These are phyloP conservation scores for Drosophila setosimentum DNA, from an alignment of 2,888 invertebrate genomes.

Conservation along the genomic window DNA sequence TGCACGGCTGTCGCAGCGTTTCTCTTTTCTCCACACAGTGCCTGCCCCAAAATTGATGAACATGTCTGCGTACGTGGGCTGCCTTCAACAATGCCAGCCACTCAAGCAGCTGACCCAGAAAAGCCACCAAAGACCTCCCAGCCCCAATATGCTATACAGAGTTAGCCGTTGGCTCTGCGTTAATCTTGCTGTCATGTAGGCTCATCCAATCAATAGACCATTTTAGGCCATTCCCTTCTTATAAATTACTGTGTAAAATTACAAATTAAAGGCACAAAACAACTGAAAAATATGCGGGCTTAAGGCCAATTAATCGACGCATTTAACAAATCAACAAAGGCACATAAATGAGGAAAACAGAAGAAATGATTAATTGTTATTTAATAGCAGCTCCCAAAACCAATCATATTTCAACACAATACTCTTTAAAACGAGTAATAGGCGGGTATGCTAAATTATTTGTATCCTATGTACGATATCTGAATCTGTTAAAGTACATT, in stretches of 20 bases:
- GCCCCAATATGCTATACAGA: constrained; percentile 40
- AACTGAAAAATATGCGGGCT: constrained; percentile 64
- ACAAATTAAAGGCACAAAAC: constrained; percentile 66
- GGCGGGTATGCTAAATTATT: not conserved
- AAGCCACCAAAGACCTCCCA: constrained; percentile 28
- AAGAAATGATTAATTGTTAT: constrained; percentile 70
- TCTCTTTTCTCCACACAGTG: constrained; percentile 42
- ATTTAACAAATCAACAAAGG: constrained; percentile 75
- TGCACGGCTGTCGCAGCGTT: constrained; percentile 36
- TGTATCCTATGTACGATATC: not conserved
- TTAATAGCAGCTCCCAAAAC: constrained; percentile 60
- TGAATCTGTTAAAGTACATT: not conserved
- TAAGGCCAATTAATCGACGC: constrained; percentile 72
- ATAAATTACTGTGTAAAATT: constrained; percentile 75
- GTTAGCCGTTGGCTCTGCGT: constrained; percentile 39
- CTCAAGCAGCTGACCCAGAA: constrained; percentile 54
- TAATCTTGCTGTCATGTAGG: constrained; percentile 65
- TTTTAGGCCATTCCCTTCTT: constrained; percentile 57
- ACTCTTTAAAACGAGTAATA: constrained; percentile 16
- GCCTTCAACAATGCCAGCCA: constrained; percentile 41
- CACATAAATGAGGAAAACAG: constrained; percentile 31
- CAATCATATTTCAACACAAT: constrained; percentile 53
- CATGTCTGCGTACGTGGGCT: constrained; percentile 60
- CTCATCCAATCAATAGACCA: constrained; percentile 70
- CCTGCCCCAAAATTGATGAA: constrained; percentile 59